Evolutionary conservation across 1,140 invertebrate species (phyloP).

Genomic region (Camponotus pennsylvanicus): DNA sequence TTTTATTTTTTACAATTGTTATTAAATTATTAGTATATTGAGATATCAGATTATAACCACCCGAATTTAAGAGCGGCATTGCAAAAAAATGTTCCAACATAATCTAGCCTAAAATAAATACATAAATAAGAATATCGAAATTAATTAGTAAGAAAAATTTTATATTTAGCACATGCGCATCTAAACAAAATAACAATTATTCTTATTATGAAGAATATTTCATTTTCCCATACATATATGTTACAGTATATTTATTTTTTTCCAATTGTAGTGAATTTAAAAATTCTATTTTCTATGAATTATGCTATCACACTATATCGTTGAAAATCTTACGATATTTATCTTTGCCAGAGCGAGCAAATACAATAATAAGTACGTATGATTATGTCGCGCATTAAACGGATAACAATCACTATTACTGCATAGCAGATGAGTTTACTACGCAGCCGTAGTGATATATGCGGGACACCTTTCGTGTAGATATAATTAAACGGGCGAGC

Average conservation of each 20-base stretch:
- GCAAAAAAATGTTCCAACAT: too few relatives aligned
- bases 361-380: conserved; percentile 16
- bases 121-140: too few relatives aligned
- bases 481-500: conserved; percentile 70
- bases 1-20: too few relatives aligned
- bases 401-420: conserved; percentile 26
- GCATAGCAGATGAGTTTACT: conserved; percentile 19
- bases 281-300: neutral
- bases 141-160: too few relatives aligned
- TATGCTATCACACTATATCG: neutral
- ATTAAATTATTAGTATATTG: too few relatives aligned
- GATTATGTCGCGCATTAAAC: conserved; percentile 22
- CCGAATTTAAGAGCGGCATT: too few relatives aligned
- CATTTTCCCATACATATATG: neutral
- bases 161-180: too few relatives aligned
- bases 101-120: too few relatives aligned
- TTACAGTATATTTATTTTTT: neutral
- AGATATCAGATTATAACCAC: too few relatives aligned
- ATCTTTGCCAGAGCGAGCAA: neutral
- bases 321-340: neutral
- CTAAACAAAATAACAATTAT: too few relatives aligned
- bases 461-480: conserved; percentile 54
- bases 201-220: neutral
- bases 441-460: conserved; percentile 20
- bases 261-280: neutral